Evolutionary conservation across 2,888 invertebrate species (phyloP), one percentile per base, ranked within the genome.

Genomic region (Steromphala cineraria): DNA sequence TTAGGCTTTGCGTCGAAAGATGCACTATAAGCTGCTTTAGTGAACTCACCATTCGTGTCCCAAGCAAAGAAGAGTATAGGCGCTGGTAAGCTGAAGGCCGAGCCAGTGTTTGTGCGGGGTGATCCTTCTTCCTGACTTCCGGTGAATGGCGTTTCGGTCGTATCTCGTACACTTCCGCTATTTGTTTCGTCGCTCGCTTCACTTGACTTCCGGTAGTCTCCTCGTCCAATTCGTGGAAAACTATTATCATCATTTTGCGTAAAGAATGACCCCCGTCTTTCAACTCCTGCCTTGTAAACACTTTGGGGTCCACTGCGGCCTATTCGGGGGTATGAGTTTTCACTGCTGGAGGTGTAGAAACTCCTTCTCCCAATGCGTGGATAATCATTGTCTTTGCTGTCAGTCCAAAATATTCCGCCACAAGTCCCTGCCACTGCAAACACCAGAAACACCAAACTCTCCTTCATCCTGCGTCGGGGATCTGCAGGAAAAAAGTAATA

Each of bases 381-480:
- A 67, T 85, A 86, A 81, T 85, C 85, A 75, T 84, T 84, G 67
- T 83, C 83, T 74, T 78, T 81, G 80, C 81, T 78, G 53, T 83
- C 75, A 13, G 84, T 86, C 81, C 83, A 86, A 83, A 86, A 86
- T n/a, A 86, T 81, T 1, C 83, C 82, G 13, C 78, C 82, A 53
- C 78, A 75, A 53, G 78, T 76, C 17, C 83, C 81, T 0, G 80
- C 80, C 53, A 83, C 52, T 0, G 79, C 56, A 36, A 75, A 79
- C 55, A 80, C n/a, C 40, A 83, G 76, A 75, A 81, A 79, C 28
- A 83, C 40, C 24, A 79, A 53, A 36, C 74, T 71, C 53, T 79
- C 79, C 40, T 79, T 74, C 56, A 74, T 79, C 79, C 55, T 79
- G 62, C 67, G 71, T 36, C 71, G 71, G 36, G 71, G 71, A 40